Conservation (phyloP, 2,113 vertebrate genomes). For the Sus scrofa region T2T-Sscrofa CM000824.6:215228001-215228500, state of each 20-base stretch:
- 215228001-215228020: background rate
- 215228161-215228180: background rate
- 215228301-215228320: background rate
- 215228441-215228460: too few species aligned
- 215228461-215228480: too few species aligned
- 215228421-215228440: too few species aligned
- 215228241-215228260: slow-evolving; percentile 1
- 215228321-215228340: background rate
- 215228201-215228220: background rate
- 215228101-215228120: background rate
- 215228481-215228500: too few species aligned
- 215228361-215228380: too few species aligned
- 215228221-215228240: background rate
- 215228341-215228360: too few species aligned
- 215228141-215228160: background rate
- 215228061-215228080: slow-evolving; percentile 8
- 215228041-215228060: background rate
- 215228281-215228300: background rate
- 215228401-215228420: too few species aligned
- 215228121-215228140: background rate
- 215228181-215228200: slow-evolving; percentile 1
- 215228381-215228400: too few species aligned
- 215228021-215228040: background rate
- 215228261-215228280: background rate
- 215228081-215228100: background rate